These are phyloP conservation scores for Cettia cetti DNA, from an alignment of 2,113 vertebrate species.

Conservation along the genomic window DNA sequence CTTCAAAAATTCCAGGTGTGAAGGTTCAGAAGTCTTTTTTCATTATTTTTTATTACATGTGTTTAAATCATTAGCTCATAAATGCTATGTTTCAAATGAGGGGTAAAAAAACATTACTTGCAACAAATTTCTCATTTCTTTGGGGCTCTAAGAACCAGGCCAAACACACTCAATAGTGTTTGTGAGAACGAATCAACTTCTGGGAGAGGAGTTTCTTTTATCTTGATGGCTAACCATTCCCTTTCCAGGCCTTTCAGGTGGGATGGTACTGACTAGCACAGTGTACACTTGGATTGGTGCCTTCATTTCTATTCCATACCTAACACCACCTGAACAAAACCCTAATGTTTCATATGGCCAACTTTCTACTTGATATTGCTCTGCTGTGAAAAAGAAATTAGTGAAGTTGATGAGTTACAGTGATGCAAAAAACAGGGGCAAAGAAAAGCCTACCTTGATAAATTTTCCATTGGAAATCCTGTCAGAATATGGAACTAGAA, in stretches of 20 bases:
- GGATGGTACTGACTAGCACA: background rate
- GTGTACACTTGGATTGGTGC: background rate
- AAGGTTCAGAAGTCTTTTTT: background rate
- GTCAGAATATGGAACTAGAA: background rate
- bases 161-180: background rate
- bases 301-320: background rate
- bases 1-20: background rate
- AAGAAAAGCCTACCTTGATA: background rate
- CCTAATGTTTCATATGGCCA: background rate
- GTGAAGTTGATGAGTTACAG: background rate
- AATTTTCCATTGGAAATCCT: background rate
- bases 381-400: background rate
- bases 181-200: background rate
- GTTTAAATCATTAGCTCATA: background rate
- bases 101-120: background rate
- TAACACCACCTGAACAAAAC: background rate
- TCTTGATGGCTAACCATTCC: background rate
- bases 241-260: background rate
- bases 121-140: background rate
- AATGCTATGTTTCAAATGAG: background rate
- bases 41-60: background rate
- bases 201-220: background rate
- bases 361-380: background rate
- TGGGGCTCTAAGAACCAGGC: background rate
- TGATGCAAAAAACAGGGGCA: background rate